Percentiles rank a stretch among this genome's conserved stretches.
Evolutionary conservation across 2,113 vertebrate genomes (phyloP).

Genomic region (Gambusia affinis): DNA sequence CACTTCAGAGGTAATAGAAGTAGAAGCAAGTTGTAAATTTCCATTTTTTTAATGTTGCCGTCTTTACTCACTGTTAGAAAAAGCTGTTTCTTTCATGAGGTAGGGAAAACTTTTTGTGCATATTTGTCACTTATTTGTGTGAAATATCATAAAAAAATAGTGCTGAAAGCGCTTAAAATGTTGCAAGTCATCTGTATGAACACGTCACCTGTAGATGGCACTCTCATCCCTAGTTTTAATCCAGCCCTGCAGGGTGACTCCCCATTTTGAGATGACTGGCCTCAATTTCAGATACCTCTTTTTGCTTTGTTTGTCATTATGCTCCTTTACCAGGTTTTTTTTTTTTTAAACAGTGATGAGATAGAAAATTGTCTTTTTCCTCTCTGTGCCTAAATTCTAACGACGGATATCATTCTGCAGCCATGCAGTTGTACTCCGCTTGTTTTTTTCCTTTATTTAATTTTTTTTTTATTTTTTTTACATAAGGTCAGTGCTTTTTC

Average conservation of each 20-base stretch:
- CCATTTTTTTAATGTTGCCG: background rate
- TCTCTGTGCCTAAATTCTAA: slow-evolving; percentile 3
- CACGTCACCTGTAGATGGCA: slow-evolving; percentile 74
- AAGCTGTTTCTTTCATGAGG: background rate
- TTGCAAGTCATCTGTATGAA: slow-evolving; percentile 21
- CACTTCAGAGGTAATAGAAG: slow-evolving; percentile 13
- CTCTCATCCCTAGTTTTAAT: slow-evolving; percentile 69
- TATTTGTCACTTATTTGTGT: background rate
- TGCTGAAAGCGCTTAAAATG: slow-evolving; percentile 19
- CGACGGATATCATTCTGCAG: slow-evolving; percentile 6
- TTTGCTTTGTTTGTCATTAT: slow-evolving; percentile 50
- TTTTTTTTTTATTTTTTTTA: background rate
- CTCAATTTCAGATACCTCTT: slow-evolving; percentile 47
- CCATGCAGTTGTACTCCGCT: slow-evolving; percentile 10
- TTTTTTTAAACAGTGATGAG: slow-evolving; percentile 30
- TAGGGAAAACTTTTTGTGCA: background rate
- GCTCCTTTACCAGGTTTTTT: slow-evolving; percentile 39
- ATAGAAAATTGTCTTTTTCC: slow-evolving; percentile 2
- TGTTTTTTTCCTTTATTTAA: slow-evolving; percentile 25
- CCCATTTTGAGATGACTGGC: slow-evolving; percentile 59
- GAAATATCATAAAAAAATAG: slow-evolving; percentile 1
- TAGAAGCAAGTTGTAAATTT: slow-evolving; percentile 6
- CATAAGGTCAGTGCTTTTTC: slow-evolving; percentile 58
- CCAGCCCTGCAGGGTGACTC: slow-evolving; percentile 59
- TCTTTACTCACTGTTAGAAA: background rate